phyloP scores from a whole-genome alignment of 2,888 invertebrate genomes.

The Limenitis camilla region DNA sequence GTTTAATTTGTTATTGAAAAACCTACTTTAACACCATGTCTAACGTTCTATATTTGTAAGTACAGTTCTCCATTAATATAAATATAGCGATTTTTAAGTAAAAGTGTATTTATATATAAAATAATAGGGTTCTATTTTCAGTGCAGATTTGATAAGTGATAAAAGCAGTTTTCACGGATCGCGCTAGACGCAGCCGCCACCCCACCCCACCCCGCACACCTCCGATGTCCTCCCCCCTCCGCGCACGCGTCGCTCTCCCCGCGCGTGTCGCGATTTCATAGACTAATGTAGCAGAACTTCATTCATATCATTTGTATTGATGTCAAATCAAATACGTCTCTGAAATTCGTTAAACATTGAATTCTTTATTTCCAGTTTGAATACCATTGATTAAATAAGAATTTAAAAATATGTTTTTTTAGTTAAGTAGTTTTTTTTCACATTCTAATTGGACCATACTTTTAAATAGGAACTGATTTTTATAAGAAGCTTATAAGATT shows the following conservation, averaged over 20 bases:
- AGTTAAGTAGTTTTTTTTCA: no score
- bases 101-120: constrained; percentile 6
- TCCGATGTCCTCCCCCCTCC: constrained; percentile 15
- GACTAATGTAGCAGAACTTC: constrained; percentile 28
- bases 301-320: background rate
- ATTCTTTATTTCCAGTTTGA: background rate
- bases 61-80: background rate
- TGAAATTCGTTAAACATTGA: background rate
- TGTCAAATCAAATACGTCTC: background rate
- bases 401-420: no score
- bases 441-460: no score
- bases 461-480: no score
- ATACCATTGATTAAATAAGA: background rate
- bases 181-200: constrained; percentile 69
- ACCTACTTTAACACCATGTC: constrained; percentile 2
- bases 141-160: constrained; percentile 36
- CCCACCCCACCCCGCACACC: constrained; percentile 33
- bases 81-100: background rate
- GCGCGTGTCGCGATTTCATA: constrained; percentile 63
- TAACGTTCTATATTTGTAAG: constrained; percentile 1
- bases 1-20: constrained; percentile 15
- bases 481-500: no score
- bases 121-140: constrained; percentile 25
- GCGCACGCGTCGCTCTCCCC: constrained; percentile 39
- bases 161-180: constrained; percentile 61